phyloP scores from a whole-genome alignment of 2,113 vertebrate species.

The Callospermophilus lateralis region DNA sequence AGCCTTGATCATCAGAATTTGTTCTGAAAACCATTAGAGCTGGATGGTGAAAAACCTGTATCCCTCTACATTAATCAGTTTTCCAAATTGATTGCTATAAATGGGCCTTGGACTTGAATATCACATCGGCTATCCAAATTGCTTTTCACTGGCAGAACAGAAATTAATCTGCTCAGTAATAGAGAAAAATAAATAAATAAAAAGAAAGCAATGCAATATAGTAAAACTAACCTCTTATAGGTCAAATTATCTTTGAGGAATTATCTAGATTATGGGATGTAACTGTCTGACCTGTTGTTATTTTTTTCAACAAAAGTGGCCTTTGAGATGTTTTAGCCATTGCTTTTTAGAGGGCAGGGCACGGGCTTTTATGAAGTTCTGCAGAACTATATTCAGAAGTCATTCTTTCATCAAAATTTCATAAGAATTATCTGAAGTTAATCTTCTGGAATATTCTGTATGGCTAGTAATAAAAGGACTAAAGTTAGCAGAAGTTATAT shows the following conservation, averaged over 20 bases:
- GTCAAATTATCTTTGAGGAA: neutral
- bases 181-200: neutral
- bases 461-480: neutral
- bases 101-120: neutral
- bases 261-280: neutral
- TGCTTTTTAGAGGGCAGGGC: neutral
- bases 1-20: conserved; percentile 39
- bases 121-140: conserved; percentile 8
- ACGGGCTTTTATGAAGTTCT: neutral
- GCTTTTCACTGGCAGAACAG: neutral
- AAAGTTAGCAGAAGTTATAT: neutral
- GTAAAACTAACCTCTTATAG: neutral
- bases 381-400: conserved; percentile 22
- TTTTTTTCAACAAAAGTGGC: neutral
- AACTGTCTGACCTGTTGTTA: neutral
- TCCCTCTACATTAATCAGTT: conserved; percentile 50
- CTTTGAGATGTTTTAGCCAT: neutral
- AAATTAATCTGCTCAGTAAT: neutral
- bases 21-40: neutral
- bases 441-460: neutral
- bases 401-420: neutral
- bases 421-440: neutral
- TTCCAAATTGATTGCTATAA: neutral
- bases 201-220: neutral
- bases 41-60: neutral